Conservation (phyloP, 2,797 vertebrate species). For the Hippoglossus hippoglossus region DNA sequence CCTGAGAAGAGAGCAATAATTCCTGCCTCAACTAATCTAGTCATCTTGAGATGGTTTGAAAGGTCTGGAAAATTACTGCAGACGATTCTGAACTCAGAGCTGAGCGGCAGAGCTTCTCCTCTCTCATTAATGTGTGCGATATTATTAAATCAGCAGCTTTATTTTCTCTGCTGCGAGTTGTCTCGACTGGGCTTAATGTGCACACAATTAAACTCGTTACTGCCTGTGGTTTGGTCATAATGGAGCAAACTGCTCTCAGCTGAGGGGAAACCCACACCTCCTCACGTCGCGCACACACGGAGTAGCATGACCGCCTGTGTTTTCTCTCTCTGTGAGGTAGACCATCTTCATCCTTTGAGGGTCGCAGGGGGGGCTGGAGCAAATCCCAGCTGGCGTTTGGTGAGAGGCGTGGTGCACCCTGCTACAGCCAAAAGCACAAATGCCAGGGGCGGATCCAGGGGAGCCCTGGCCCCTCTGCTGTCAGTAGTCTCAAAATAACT, state of each 20-base stretch:
- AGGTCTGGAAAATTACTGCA: slow-evolving; percentile 39
- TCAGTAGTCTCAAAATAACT: too few relatives aligned
- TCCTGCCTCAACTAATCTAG: not conserved
- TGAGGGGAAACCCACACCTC: slow-evolving; percentile 2
- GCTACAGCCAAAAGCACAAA: too few relatives aligned
- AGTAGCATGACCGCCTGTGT: not conserved
- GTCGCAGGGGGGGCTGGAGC: too few relatives aligned
- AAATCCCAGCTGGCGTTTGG: too few relatives aligned
- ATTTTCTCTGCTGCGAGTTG: not conserved
- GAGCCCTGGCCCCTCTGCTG: too few relatives aligned
- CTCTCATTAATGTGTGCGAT: not conserved
- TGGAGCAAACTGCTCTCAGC: not conserved
- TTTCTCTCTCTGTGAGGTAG: not conserved
- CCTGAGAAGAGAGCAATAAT: slow-evolving; percentile 4
- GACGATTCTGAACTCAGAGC: not conserved
- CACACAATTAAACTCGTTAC: not conserved
- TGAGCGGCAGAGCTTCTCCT: not conserved
- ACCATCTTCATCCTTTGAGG: too few relatives aligned
- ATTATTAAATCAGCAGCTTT: not conserved
- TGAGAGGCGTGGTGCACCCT: too few relatives aligned
- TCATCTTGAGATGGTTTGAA: too few relatives aligned
- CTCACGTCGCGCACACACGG: not conserved
- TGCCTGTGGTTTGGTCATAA: slow-evolving; percentile 9
- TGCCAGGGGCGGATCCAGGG: too few relatives aligned
- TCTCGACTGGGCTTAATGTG: not conserved